phyloP scores from a whole-genome alignment of 2,888 invertebrate genomes.

The Caenorhabditis sp. region DNA sequence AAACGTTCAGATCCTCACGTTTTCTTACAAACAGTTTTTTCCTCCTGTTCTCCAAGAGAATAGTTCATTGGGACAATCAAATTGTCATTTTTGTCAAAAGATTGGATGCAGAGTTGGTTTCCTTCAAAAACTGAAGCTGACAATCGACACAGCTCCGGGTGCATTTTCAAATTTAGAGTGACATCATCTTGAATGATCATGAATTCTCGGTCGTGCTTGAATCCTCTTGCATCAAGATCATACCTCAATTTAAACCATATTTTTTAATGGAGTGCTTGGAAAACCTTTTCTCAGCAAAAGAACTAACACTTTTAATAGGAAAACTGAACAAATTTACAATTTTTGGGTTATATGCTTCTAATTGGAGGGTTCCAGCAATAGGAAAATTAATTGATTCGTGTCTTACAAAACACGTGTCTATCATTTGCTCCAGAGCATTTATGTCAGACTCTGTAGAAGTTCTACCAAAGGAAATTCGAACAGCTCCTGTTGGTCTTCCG shows the following conservation, averaged over 20 bases:
- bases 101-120: conserved; percentile 25
- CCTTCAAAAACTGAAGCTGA: conserved; percentile 43
- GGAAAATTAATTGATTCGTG: not conserved
- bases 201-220: conserved; percentile 94
- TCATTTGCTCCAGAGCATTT: conserved; percentile 71
- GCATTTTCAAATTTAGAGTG: conserved; percentile 92
- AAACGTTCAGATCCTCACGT: conserved; percentile 32
- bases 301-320: conserved; percentile 76
- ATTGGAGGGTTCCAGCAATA: not conserved
- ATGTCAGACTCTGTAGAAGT: conserved; percentile 88
- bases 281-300: conserved; percentile 48
- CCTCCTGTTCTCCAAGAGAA: conserved; percentile 85
- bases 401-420: conserved; percentile 75
- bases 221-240: conserved; percentile 89
- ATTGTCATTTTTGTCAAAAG: conserved; percentile 47
- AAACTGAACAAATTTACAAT: conserved; percentile 68
- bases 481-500: conserved; percentile 93
- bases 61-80: conserved; percentile 27
- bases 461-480: conserved; percentile 94
- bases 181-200: conserved; percentile 91
- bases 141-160: conserved; percentile 88
- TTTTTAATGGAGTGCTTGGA: not conserved
- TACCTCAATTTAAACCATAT: conserved; percentile 85
- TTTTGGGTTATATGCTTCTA: conserved; percentile 27
- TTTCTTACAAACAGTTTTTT: conserved; percentile 92